Base-by-base conservation (phyloP, 2,797 vertebrate species). In the Lophius americanus region DNA sequence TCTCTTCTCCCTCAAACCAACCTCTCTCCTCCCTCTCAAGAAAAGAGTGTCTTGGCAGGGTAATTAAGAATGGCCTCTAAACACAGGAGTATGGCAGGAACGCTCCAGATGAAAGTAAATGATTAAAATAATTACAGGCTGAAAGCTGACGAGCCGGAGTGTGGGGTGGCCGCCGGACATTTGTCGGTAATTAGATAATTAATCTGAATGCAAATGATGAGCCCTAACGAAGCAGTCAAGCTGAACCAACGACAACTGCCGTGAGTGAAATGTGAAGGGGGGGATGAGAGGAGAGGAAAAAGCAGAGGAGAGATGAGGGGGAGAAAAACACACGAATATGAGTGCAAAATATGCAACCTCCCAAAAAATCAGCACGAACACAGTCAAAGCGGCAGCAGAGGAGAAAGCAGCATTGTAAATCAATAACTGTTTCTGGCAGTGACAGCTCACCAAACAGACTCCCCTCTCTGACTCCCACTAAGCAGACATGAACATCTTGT, bases 81-180 rank as follows among this genome's bases (percentile, higher is more conserved):
- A 96, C 96, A 92, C 95, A 94, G 96, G 94, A 95, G 95, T 95
- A 93, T 93, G 96, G 96, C 95, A 96, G 96, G 95, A 94, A 96
- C 95, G 96, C 95, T 96, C 94, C 97, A 98, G 96, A 99, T 98
- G 97, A 98, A 98, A 98, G 98, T 96, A 98, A 98, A 98, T 99
- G 96, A 98, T 98, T 98, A 98, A 98, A 98, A 98, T 98, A 98
- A 99, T 98, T 98, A 98, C 96, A 97, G 96, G 95, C 96, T 94
- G 95, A 95, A 95, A 96, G 96, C 95, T 98, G 97, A 98, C 95
- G 96, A 97, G 96, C 95, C 94, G 93, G 94, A 96, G 96, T 93
- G 94, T 91, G 96, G 96, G 96, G 94, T 96, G 96, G 96, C 97
- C 97, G 96, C 96, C 92, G 96, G 98, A 99, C 96, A 95, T 98